These are phyloP conservation scores for Petromus typicus DNA, from an alignment of 2,113 vertebrate species.

Conservation along the genomic window DNA sequence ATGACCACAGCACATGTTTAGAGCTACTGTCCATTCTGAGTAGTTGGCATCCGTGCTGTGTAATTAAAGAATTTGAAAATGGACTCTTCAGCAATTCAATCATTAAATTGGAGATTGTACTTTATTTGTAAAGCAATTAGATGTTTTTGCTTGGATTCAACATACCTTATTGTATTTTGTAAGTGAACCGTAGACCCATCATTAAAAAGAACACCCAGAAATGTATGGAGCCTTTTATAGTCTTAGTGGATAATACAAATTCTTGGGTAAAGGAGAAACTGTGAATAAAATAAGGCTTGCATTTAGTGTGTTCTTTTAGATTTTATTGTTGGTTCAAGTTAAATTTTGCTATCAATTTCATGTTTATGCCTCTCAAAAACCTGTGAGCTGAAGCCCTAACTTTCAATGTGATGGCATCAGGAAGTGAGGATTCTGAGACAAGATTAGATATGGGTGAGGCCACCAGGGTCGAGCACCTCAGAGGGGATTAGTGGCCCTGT, in stretches of 20 bases:
- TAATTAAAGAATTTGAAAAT: constrained; percentile 40
- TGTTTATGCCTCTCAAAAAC: not conserved
- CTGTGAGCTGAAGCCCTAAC: not conserved
- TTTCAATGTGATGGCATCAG: not conserved
- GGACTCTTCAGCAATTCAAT: not conserved
- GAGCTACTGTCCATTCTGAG: not conserved
- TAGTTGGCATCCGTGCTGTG: not conserved
- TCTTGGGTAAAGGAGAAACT: constrained; percentile 18
- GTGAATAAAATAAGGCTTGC: not conserved
- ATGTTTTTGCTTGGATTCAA: not conserved
- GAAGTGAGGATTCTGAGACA: not conserved
- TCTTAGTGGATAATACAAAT: constrained; percentile 25
- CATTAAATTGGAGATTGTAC: not conserved
- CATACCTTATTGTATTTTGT: not conserved
- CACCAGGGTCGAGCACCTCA: not conserved
- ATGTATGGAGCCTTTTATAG: not conserved
- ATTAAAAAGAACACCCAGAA: constrained; percentile 1
- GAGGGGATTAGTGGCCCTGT: not conserved
- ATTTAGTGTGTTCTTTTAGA: constrained; percentile 1
- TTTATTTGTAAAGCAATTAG: constrained; percentile 48
- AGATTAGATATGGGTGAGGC: not conserved
- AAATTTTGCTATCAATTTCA: not conserved
- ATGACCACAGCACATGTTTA: not conserved
- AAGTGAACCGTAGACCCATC: constrained; percentile 23
- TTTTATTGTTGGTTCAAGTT: not conserved